Base-by-base conservation (phyloP, 2,888 invertebrate genomes). In the Mythimna lalbum region DNA sequence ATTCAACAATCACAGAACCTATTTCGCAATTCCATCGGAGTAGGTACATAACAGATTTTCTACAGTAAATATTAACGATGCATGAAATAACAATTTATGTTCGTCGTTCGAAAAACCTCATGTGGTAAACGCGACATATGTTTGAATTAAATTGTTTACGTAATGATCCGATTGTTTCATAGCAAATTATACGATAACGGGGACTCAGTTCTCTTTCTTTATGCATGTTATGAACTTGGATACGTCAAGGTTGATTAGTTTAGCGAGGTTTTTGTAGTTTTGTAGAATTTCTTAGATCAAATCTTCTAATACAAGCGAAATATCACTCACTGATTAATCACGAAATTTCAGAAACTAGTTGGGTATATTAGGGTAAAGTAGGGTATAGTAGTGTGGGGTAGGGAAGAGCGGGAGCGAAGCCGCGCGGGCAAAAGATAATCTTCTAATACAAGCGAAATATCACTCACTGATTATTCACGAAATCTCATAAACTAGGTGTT, bases 121-220 rank as follows among this genome's bases (percentile, higher is more conserved):
- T 66, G 17, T 50, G 70, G 59, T 69, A 64, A 66, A 61, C 70
- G 43, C 80, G 63, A 73, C 67, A 69, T 39, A 50, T 78, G 64
- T 78, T 78, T 72, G 60, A 69, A 73, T 80, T 59, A 65, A 66
- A 68, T 64, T 64, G 62, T 65, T 62, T 81, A 72, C 49, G 73
- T 68, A 81, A 68, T 72, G 39, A 56, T 21, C 64, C 21, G 67
- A 31, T 76, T 72, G 81, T 71, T 70, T 71, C 33, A 19, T 10
- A 50, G 31, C 21, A 60, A 36, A 10, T 33, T 53, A 27, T n/a
- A 47, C 33, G 43, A 39, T 73, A 50, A n/a, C 27, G 63, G 39
- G 27, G 6, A 17, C 23, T 43, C 63, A 10, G 55, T 50, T 50
- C 17, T 55, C n/a, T 27, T 61, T 63, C 1, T 53, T n/a, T n/a